phyloP scores from a whole-genome alignment of 2,797 vertebrate species.

The Alcedo quadribrachys region DNA sequence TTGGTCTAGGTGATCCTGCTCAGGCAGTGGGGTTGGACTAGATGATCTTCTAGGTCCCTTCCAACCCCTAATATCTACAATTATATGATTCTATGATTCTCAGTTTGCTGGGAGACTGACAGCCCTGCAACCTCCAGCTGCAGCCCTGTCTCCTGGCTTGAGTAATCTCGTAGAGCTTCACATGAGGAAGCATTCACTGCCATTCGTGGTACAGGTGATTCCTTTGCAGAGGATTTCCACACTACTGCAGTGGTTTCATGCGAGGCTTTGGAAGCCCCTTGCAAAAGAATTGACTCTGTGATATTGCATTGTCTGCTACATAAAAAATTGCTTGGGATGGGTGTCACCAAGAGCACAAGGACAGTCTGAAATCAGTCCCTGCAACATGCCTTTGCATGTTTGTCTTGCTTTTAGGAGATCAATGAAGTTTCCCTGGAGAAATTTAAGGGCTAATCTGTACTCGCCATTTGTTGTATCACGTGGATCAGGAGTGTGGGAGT shows the following conservation, averaged over 20 bases:
- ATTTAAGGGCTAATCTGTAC: not conserved
- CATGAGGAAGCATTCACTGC: not conserved
- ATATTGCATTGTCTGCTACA: not conserved
- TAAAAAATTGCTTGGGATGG: not conserved
- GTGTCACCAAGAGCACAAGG: not conserved
- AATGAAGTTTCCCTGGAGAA: not conserved
- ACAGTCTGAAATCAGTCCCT: not conserved
- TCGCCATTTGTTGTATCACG: not conserved
- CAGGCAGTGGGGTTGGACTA: no score
- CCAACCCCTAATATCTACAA: no score
- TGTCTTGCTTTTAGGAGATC: not conserved
- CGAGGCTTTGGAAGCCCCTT: not conserved
- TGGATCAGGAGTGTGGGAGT: not conserved
- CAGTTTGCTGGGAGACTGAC: not conserved
- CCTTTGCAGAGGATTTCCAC: not conserved
- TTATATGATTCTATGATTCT: no score
- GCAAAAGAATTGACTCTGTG: not conserved
- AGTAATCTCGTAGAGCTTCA: fast-evolving
- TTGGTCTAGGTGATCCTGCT: no score
- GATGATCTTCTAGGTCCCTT: no score
- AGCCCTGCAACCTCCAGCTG: no score
- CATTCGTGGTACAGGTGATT: fast-evolving
- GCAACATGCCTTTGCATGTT: not conserved
- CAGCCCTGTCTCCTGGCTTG: not conserved
- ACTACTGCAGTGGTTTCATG: not conserved